Evolutionary conservation across 2,888 invertebrate genomes (phyloP).

Genomic region (Dasysyrphus albostriatus): DNA sequence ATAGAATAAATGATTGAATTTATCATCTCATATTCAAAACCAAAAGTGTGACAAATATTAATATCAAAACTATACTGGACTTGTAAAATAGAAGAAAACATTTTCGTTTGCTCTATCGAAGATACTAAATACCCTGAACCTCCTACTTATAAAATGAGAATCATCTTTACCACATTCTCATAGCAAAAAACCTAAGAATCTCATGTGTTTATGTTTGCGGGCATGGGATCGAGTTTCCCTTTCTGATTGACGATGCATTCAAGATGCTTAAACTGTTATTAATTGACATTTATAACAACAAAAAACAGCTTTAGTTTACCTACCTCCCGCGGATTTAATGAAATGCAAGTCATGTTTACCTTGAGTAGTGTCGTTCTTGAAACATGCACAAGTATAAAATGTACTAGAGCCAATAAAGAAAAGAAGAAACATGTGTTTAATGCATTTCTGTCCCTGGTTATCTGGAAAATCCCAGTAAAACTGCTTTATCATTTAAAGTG

Average conservation of each 20-base stretch:
- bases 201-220: neutral
- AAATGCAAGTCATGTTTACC: neutral
- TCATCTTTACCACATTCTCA: neutral
- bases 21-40: neutral
- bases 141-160: neutral
- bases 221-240: neutral
- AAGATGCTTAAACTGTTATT: neutral
- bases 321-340: neutral
- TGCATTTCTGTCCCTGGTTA: neutral
- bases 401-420: neutral
- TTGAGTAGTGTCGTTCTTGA: neutral
- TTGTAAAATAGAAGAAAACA: neutral
- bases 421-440: neutral
- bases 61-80: neutral
- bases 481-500: neutral
- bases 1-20: neutral
- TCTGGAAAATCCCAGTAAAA: neutral
- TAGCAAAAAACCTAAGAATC: neutral
- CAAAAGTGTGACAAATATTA: constrained; percentile 18
- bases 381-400: neutral
- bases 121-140: neutral
- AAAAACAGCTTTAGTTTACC: neutral
- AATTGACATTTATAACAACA: neutral
- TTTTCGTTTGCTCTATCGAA: neutral
- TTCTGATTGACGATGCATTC: neutral